These are phyloP conservation scores for Lucilia cuprina DNA, from an alignment of 1,140 invertebrate genomes.

Conservation along the genomic window DNA sequence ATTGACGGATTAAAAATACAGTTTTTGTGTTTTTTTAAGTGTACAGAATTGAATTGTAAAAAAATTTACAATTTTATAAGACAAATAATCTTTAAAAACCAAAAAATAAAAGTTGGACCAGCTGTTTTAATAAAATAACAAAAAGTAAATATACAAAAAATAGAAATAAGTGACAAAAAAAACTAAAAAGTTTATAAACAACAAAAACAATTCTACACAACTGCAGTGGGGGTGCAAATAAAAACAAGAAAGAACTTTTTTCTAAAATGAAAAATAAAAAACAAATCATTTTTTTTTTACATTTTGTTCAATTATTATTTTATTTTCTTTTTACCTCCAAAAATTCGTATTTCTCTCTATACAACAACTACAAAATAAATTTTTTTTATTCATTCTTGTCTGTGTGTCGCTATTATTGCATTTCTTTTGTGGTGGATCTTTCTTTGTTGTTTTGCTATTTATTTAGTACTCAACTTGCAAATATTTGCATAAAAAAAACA, in stretches of 20 bases:
- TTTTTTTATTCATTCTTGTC: background rate
- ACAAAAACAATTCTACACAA: no score
- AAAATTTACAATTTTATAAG: background rate
- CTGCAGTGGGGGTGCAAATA: no score
- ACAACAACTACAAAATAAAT: background rate
- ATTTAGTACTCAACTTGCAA: background rate
- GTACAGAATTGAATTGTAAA: background rate
- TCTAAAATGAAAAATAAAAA: background rate
- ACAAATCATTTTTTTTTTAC: background rate
- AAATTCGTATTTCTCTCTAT: background rate
- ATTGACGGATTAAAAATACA: background rate
- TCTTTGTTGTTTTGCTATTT: background rate
- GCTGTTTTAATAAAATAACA: background rate
- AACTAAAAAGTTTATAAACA: no score
- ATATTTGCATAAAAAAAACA: background rate
- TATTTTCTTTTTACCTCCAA: background rate
- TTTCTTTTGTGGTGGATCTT: background rate
- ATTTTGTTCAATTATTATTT: background rate
- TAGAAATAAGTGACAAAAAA: background rate
- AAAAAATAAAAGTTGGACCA: background rate
- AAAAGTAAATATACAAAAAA: slow-evolving; percentile 1
- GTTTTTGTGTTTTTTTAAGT: background rate
- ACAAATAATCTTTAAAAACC: background rate
- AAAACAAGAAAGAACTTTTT: no score
- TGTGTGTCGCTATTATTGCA: background rate